Evolutionary conservation across 2,888 invertebrate species (phyloP).

Genomic region (Mycalesis mineus): DNA sequence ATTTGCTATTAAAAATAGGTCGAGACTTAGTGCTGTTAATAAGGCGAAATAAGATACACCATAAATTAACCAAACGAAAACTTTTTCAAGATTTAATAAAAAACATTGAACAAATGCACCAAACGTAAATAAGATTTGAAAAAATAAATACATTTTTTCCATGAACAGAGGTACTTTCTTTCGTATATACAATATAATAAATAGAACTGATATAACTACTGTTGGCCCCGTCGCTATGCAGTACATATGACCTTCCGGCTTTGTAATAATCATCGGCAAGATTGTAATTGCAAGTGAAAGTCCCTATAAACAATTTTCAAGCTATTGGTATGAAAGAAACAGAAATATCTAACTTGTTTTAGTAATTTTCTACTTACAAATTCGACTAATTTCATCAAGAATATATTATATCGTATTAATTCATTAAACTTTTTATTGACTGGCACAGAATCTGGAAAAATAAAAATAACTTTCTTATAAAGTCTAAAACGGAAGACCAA

Average conservation of each 20-base stretch:
- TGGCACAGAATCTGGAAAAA: conserved; percentile 69
- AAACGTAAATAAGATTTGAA: conserved; percentile 71
- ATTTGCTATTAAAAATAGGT: conserved; percentile 68
- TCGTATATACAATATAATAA: conserved; percentile 62
- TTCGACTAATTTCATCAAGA: conserved; percentile 70
- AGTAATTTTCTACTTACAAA: conserved; percentile 57
- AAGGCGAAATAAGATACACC: conserved; percentile 63
- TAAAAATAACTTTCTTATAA: conserved; percentile 27
- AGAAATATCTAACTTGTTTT: not conserved
- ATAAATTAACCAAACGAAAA: conserved; percentile 67
- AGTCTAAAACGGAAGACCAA: not conserved
- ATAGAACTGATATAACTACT: conserved; percentile 61
- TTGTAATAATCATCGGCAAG: conserved; percentile 52
- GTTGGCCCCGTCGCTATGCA: conserved; percentile 70
- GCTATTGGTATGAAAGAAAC: conserved; percentile 20
- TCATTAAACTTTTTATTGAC: conserved; percentile 71
- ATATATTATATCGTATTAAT: conserved; percentile 68
- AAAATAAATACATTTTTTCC: conserved; percentile 73
- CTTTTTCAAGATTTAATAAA: conserved; percentile 57
- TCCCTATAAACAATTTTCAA: conserved; percentile 45
- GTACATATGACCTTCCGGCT: conserved; percentile 68
- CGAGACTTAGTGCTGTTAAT: conserved; percentile 56
- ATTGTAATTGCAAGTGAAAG: conserved; percentile 53
- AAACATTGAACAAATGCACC: conserved; percentile 71
- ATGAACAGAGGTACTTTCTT: conserved; percentile 67